A percentile compares a stretch with the other conserved stretches of the same genome.
Evolutionary conservation across 1,140 invertebrate genomes (phyloP).

Genomic region (Agrypnia vestita): DNA sequence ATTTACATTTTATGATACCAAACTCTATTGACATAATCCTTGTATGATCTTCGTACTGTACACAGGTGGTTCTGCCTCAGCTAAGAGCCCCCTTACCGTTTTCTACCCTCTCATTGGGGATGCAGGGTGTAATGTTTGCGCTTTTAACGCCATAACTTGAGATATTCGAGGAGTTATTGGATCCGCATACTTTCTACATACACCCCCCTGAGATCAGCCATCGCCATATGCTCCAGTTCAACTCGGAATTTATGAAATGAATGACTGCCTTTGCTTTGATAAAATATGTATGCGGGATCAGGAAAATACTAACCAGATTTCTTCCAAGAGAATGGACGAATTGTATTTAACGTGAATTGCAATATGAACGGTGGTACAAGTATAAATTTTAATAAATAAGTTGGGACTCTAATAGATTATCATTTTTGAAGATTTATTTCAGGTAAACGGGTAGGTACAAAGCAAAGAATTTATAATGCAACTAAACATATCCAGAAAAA

Average conservation of each 20-base stretch:
- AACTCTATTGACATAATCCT: conserved; percentile 18
- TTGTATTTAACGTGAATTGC: too few relatives aligned
- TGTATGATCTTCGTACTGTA: conserved; percentile 7
- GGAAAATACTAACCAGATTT: background rate
- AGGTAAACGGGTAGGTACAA: too few relatives aligned
- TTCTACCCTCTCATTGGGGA: conserved; percentile 27
- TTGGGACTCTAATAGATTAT: too few relatives aligned
- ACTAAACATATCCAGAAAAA: too few relatives aligned
- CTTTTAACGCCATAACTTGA: conserved; percentile 60
- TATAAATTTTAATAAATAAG: too few relatives aligned
- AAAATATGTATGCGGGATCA: conserved; percentile 14
- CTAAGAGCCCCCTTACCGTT: conserved; percentile 55
- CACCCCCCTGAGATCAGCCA: conserved; percentile 13
- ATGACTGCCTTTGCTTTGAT: conserved; percentile 6
- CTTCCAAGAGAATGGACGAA: too few relatives aligned
- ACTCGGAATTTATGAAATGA: conserved; percentile 34
- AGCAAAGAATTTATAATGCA: too few relatives aligned
- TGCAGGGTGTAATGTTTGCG: conserved; percentile 56
- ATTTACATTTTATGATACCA: too few relatives aligned
- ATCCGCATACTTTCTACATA: conserved; percentile 14
- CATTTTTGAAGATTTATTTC: too few relatives aligned
- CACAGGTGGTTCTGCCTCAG: conserved; percentile 32
- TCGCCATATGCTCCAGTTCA: conserved; percentile 30
- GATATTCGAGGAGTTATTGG: conserved; percentile 58
- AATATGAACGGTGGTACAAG: too few relatives aligned